Base-by-base conservation (phyloP, 1,140 invertebrate genomes). In the Bombyx mori region DNA sequence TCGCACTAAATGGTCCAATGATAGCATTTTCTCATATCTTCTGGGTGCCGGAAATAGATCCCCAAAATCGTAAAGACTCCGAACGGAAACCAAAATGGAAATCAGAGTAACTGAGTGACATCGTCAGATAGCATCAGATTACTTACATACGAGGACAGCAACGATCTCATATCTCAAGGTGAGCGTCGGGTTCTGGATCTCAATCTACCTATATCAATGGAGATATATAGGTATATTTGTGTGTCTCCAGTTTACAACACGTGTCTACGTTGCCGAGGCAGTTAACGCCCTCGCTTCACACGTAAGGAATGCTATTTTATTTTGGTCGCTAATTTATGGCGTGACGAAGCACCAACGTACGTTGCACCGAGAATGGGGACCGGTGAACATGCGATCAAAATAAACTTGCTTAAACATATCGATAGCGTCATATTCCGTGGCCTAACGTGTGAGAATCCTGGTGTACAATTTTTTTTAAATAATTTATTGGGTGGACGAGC, bases 271-370 rank as follows among this genome's bases (percentile, higher is more conserved):
- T 45, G 45, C 12, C 12, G n/a, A 54, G 53, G 53, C 53, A 54
- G 43, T 54, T 54, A 54, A 54, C 53, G 53, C 53, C 53, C 52
- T 44, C 43, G 53, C 53, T 22, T 44, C 52, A 45, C 53, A 54
- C 43, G 42, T 44, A 54, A 45, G 43, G 53, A 54, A 54, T 54
- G 53, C 53, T 54, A 54, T 54, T 54, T 54, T 54, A 54, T 54
- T 54, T 54, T 54, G 53, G 53, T 54, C 53, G 53, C 53, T 54
- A 54, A 54, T 54, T 54, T 54, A 54, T 44, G 22, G 43, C 53
- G 44, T 54, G 42, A 54, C 44, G 43, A 49, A 22, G 42, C 43
- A 43, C 12, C 53, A 12, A 54, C 45, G 43, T 22, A 54, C 43
- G 53, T 44, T n/a, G 53, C 26, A 35, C 26, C 26, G 26, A 35